Base-by-base conservation (phyloP, 1,140 invertebrate genomes). In the Palaemon carinicauda region DNA sequence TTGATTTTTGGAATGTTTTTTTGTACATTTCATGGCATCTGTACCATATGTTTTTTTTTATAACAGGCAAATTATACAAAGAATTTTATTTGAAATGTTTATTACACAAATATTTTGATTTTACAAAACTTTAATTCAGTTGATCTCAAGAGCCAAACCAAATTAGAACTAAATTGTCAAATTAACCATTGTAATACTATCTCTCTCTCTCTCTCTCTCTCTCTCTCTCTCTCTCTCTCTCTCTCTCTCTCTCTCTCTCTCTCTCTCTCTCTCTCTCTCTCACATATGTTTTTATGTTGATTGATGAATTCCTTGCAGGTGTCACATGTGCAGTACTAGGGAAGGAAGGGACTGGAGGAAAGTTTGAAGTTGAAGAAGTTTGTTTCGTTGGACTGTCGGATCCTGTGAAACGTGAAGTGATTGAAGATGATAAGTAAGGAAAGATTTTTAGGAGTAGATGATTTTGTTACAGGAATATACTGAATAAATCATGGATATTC, bases 321-420 rank as follows among this genome's bases (percentile, higher is more conserved):
- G 89, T 92, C 53, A 90, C 92, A 27, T 95, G 95, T 92, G 96
- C 96, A 52, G 90, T 96, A 19, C 91, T 95, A 54, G 96, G 96
- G 86, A 91, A 92, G 71, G 94, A 95, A 89, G 89, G 89, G 53
- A 90, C 90, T 27, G 92, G 93, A 88, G 94, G 93, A 31, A 94
- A 94, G 90, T 96, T 97, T 91, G 91, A 93, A 90, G 94, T 97
- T 1, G 94, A 96, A 89, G 96, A 97, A 90, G 92, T 94, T 73
- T 95, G 95, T 90, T 96, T 94, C 92, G 92, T 94, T 80, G 92
- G 92, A 78, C 88, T 89, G 50, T 88, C 88, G 52, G 80, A 60
- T 21, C 84, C 80, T 14, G 78, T 82, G 31, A 51, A 29, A 5
- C 53, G 71, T 1, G 54, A 75, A 15, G 54, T 79, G n/a, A 41